These are phyloP conservation scores for Neolamprologus modestus DNA, from an alignment of 2,113 vertebrate genomes.

Conservation along the genomic window DNA sequence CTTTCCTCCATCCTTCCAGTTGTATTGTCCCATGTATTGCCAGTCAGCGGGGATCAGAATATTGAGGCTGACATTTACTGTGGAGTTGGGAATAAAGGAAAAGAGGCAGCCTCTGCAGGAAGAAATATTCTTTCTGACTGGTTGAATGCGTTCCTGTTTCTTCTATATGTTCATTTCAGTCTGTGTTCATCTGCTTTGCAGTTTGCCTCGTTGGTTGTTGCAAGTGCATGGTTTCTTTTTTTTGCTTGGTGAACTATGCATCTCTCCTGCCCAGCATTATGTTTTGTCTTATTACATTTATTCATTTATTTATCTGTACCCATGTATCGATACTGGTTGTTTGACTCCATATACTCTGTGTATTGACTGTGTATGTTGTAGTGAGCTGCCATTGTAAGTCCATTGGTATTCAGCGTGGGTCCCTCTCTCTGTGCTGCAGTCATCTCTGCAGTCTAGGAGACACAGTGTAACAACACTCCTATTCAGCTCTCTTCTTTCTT, in stretches of 20 bases:
- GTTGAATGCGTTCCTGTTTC: not conserved
- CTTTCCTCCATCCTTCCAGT: not conserved
- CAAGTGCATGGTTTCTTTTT: not conserved
- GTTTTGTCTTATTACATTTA: not conserved
- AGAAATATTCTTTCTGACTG: not conserved
- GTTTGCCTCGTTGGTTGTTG: not conserved
- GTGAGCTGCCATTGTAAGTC: constrained; percentile 40
- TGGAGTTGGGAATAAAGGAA: not conserved
- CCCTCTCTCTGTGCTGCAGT: constrained; percentile 59
- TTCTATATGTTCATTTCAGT: not conserved
- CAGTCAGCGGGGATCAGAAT: not conserved
- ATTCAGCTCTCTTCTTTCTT: constrained; percentile 3
- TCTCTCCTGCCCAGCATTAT: not conserved
- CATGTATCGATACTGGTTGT: not conserved
- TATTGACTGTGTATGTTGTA: constrained; percentile 4
- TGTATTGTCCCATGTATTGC: not conserved
- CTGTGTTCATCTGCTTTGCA: not conserved
- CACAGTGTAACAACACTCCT: constrained; percentile 34
- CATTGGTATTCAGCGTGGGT: constrained; percentile 65
- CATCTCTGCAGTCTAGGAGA: constrained; percentile 64
- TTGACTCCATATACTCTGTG: constrained; percentile 2
- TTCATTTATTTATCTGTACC: not conserved
- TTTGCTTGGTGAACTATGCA: not conserved
- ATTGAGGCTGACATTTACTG: constrained; percentile 24
- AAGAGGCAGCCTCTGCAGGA: not conserved